A percentile compares a stretch with the other conserved stretches of the same genome.
These are phyloP conservation scores for Botia almorhae DNA, from an alignment of 2,797 vertebrate species.

Conservation along the genomic window DNA sequence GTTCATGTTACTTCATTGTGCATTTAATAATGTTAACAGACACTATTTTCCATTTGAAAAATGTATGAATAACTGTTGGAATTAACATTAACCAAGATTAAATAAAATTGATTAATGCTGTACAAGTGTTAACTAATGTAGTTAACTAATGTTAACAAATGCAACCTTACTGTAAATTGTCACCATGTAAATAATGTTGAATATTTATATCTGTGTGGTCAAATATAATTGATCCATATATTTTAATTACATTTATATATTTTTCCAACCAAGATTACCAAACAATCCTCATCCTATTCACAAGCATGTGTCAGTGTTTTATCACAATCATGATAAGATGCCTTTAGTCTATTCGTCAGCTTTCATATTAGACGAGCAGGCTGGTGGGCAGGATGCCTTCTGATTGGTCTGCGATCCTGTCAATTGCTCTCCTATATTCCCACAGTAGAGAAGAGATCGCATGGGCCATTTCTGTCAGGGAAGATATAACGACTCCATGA, in stretches of 20 bases:
- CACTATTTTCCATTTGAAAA: too few species aligned
- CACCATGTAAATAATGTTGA: neutral
- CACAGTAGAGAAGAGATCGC: conserved; percentile 85
- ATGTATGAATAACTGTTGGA: too few species aligned
- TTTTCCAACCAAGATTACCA: neutral
- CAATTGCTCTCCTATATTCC: conserved; percentile 73
- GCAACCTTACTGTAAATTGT: too few species aligned
- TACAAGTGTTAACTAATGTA: too few species aligned
- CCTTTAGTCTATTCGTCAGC: conserved; percentile 58
- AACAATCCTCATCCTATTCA: neutral
- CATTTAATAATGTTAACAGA: too few species aligned
- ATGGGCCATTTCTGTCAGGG: conserved; percentile 87
- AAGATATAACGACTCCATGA: neutral
- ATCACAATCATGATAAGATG: neutral
- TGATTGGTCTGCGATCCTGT: conserved; percentile 67
- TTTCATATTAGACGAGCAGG: conserved; percentile 48
- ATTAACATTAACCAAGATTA: too few species aligned
- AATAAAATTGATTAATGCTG: too few species aligned
- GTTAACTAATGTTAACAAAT: too few species aligned
- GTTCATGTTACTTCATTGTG: too few species aligned
- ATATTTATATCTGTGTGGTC: neutral
- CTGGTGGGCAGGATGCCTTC: conserved; percentile 53
- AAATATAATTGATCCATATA: neutral
- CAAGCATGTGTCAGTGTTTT: neutral
- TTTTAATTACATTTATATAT: neutral